Evolutionary conservation across 2,888 invertebrate genomes (phyloP).

Genomic region (Protonemura montana): DNA sequence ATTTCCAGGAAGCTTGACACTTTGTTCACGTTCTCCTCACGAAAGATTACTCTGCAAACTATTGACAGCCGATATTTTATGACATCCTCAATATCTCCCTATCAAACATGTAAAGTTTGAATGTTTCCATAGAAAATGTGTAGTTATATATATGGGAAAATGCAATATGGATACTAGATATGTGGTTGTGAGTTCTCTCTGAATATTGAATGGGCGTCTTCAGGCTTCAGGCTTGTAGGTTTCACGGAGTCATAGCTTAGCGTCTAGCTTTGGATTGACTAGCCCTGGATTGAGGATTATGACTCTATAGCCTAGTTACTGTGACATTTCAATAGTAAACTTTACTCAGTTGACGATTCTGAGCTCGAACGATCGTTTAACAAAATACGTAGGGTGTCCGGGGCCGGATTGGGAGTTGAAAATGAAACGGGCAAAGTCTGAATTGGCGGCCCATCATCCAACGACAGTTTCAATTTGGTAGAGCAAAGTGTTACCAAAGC

Average conservation of each 20-base stretch:
- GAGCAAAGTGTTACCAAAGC: too few species aligned
- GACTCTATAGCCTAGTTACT: not conserved
- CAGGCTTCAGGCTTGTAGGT: not conserved
- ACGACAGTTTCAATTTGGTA: too few species aligned
- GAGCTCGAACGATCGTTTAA: too few species aligned
- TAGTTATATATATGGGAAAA: not conserved
- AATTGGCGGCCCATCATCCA: too few species aligned
- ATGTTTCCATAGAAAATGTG: not conserved
- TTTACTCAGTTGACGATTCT: not conserved
- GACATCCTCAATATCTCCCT: not conserved
- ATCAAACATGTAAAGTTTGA: not conserved
- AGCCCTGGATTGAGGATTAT: not conserved
- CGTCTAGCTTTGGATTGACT: not conserved
- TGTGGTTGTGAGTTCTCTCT: not conserved
- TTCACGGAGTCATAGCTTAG: not conserved
- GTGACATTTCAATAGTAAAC: not conserved
- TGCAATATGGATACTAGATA: not conserved
- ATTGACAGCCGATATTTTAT: constrained; percentile 7
- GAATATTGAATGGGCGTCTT: not conserved
- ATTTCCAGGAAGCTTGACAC: not conserved
- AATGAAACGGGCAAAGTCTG: too few species aligned
- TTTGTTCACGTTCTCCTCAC: not conserved
- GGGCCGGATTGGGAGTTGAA: too few species aligned
- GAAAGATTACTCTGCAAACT: not conserved
- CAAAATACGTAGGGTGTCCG: too few species aligned